Conservation (phyloP, 2,888 invertebrate species). For the Eupithecia vulgata region DNA sequence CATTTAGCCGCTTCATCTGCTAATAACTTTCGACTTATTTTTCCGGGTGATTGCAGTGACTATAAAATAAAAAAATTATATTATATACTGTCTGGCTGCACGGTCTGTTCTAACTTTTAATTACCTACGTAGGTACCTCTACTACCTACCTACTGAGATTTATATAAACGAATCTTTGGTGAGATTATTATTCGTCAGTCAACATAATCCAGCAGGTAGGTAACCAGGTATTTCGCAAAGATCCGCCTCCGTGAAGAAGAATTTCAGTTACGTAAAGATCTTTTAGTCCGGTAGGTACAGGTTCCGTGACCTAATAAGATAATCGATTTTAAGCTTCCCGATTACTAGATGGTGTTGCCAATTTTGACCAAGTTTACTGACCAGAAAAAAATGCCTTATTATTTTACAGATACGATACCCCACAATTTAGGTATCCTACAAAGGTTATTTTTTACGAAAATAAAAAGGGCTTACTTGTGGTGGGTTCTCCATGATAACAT, state of each 20-base stretch:
- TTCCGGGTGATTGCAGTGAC: slow-evolving; percentile 77
- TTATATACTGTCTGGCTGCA: too few relatives aligned
- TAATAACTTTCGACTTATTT: slow-evolving; percentile 74
- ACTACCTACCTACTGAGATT: neutral
- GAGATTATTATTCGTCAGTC: neutral
- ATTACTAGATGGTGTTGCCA: neutral
- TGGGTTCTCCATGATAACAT: slow-evolving; percentile 77
- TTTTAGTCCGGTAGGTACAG: too few relatives aligned
- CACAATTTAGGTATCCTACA: neutral
- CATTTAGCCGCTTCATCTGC: slow-evolving; percentile 80
- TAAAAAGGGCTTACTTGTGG: slow-evolving; percentile 62
- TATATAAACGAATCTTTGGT: neutral
- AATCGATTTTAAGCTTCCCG: neutral
- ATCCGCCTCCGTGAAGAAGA: neutral
- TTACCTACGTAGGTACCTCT: too few relatives aligned
- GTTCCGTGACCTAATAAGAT: too few relatives aligned
- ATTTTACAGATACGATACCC: neutral
- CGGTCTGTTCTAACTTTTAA: neutral
- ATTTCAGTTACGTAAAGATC: too few relatives aligned
- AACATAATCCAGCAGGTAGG: too few relatives aligned
- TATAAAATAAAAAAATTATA: slow-evolving; percentile 46
- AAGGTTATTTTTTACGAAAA: neutral
- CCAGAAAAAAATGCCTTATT: neutral
- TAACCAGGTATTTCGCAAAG: neutral
- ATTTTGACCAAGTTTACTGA: neutral